phyloP scores from a whole-genome alignment of 64 coral and sea anemone genomes.

The Stichodactyla helianthus region DNA sequence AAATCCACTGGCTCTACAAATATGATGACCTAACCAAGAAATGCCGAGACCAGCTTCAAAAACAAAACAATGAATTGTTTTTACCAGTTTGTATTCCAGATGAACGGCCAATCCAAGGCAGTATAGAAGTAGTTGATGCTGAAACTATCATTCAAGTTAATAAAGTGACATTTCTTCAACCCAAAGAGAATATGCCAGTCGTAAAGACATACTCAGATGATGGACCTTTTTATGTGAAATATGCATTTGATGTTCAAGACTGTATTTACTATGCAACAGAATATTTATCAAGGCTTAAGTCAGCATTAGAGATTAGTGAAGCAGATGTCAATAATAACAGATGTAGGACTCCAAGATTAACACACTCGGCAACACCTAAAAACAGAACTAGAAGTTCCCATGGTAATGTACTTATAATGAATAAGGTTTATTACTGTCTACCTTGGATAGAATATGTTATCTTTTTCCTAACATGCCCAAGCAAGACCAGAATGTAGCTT shows the following conservation, averaged over 20 bases:
- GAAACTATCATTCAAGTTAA: constrained; percentile 23
- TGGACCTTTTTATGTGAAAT: constrained; percentile 39
- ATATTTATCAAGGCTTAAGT: neutral
- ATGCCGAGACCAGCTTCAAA: neutral
- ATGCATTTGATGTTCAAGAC: constrained; percentile 34
- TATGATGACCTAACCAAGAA: constrained; percentile 21
- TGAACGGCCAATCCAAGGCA: neutral
- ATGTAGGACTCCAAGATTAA: neutral
- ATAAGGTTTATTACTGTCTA: no score
- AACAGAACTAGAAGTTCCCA: neutral
- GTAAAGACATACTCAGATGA: neutral
- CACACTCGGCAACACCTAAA: neutral
- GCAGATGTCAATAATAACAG: neutral
- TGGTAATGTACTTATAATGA: neutral
- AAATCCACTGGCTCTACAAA: constrained; percentile 45
- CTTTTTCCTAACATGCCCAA: no score
- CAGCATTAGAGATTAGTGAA: neutral
- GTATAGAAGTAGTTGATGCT: constrained; percentile 31
- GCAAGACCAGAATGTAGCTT: no score
- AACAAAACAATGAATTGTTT: constrained; percentile 34
- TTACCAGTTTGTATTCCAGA: neutral
- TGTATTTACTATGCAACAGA: constrained; percentile 26
- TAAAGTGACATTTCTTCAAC: constrained; percentile 13
- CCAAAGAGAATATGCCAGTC: constrained; percentile 19
- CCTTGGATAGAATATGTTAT: no score